phyloP scores from a whole-genome alignment of 2,113 vertebrate species.

The Sclerurus mexicanus region DNA sequence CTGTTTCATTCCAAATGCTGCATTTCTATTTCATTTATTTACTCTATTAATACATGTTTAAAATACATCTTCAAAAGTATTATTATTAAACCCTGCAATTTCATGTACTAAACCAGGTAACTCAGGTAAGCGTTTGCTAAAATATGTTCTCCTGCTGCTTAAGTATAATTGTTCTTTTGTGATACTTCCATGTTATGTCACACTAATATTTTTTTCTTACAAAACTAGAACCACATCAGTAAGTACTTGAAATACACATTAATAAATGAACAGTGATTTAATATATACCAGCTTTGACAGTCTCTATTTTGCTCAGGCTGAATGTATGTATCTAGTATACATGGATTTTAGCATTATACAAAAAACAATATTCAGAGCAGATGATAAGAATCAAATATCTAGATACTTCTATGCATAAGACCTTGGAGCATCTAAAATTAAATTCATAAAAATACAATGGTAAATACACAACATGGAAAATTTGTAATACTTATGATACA shows the following conservation, averaged over 20 bases:
- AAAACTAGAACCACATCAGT: background rate
- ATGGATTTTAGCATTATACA: background rate
- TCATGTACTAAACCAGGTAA: background rate
- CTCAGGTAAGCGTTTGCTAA: background rate
- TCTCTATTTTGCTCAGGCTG: background rate
- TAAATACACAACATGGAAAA: background rate
- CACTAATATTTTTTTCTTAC: background rate
- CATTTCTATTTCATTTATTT: background rate
- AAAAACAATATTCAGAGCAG: background rate
- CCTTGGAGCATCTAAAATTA: background rate
- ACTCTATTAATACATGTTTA: background rate
- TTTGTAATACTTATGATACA: background rate
- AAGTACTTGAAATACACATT: background rate
- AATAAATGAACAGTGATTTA: background rate
- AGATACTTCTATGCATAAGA: background rate
- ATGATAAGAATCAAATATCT: background rate
- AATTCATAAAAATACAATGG: background rate
- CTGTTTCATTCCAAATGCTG: conserved; percentile 1
- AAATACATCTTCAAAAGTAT: background rate
- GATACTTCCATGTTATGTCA: background rate
- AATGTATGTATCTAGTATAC: background rate
- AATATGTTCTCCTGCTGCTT: background rate
- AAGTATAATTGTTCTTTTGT: background rate
- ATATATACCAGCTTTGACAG: background rate
- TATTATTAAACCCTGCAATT: background rate